These are phyloP conservation scores for Fragum sueziense DNA, from an alignment of 2,888 invertebrate genomes.

Conservation along the genomic window DNA sequence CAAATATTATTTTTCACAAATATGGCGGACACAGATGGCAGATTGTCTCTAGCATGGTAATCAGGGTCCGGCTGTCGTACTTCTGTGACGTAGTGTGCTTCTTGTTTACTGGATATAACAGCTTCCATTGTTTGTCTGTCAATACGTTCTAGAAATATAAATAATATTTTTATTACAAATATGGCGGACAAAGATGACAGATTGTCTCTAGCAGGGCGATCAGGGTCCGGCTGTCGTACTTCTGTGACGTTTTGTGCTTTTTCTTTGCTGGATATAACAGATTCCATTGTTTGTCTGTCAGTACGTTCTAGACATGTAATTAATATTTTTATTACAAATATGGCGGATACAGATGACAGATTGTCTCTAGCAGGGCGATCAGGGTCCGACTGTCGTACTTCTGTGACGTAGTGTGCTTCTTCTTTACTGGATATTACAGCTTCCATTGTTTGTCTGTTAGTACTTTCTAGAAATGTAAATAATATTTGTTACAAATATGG, in stretches of 20 bases:
- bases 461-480: too few relatives aligned
- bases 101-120: slow-evolving; percentile 70
- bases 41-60: slow-evolving; percentile 73
- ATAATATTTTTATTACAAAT: too few relatives aligned
- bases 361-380: slow-evolving; percentile 71
- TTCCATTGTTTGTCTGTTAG: slow-evolving; percentile 70
- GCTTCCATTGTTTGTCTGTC: slow-evolving; percentile 69
- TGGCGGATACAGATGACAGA: slow-evolving; percentile 77
- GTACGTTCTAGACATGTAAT: slow-evolving; percentile 53
- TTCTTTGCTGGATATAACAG: slow-evolving; percentile 70
- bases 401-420: slow-evolving; percentile 65
- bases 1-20: too few relatives aligned
- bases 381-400: slow-evolving; percentile 72
- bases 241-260: slow-evolving; percentile 64
- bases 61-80: slow-evolving; percentile 71
- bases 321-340: too few relatives aligned
- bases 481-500: too few relatives aligned
- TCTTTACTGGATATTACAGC: slow-evolving; percentile 67
- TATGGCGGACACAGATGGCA: slow-evolving; percentile 79
- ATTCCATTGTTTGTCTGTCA: slow-evolving; percentile 70
- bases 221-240: slow-evolving; percentile 72
- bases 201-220: slow-evolving; percentile 73
- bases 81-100: slow-evolving; percentile 65
- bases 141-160: slow-evolving; percentile 58
- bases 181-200: slow-evolving; percentile 78